Base-by-base conservation (phyloP, 2,797 vertebrate genomes). In the Nannoperca australis region DNA sequence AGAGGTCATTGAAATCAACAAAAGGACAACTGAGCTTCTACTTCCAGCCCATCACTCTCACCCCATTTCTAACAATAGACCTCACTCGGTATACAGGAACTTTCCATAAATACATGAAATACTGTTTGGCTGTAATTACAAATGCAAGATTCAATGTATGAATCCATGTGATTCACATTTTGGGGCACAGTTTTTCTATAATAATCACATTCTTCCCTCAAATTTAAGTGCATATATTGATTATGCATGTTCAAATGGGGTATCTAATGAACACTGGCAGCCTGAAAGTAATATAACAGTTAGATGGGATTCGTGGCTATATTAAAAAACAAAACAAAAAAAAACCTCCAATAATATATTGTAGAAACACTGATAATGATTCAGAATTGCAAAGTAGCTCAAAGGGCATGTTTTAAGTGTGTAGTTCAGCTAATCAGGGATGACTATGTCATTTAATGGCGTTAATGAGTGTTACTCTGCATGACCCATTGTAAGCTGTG, bases 1-100 rank as follows among this genome's bases (percentile, higher is more conserved):
- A 79, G 80, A 82, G 70, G 83, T 86, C 89, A 78, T 3, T 73
- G 80, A 85, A 89, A 85, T 79, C 82, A 79, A 79, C 78, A 79
- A 50, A 59, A 73, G 76, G 75, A 87, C 81, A 87, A 76, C 18
- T 67, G 69, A 82, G 76, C 66, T 54, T 36, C 60, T 56, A 64
- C 70, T 79, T 73, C 22, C 65, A 75, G 47, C 49, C 38, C 58
- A 56, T 79, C 77, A 59, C 44, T 79, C 58, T 75, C 40, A 40
- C 30, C 30, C 44, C 38, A 47, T 42, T 13, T 50, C 68, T 50
- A 75, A 65, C 51, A 71, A 76, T 40, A 62, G 65, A 53, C 30
- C 54, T 59, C 40, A 7, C 20, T 55, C n/a, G 11, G 24, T 55
- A 20, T 3, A 18, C 3, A 2, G 11, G 18, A 70, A 22, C 38